Base-by-base conservation (phyloP, 2,888 invertebrate species). In the Nowickia ferox region DNA sequence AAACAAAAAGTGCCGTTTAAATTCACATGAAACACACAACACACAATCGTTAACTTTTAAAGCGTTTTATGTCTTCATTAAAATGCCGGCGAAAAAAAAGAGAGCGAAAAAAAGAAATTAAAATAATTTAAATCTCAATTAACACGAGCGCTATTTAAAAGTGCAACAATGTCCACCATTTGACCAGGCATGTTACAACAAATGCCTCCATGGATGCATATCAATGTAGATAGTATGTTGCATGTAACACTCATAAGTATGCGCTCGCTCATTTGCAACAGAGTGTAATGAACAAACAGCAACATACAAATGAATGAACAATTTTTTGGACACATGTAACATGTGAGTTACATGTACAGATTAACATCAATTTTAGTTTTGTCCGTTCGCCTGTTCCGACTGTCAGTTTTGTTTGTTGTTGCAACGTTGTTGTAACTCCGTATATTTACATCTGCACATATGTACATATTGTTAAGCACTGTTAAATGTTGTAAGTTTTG, bases 311-410 rank as follows among this genome's bases (percentile, higher is more conserved):
- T 81, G 81, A 81, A 75, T 81, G 81, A 77, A 77, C 65, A 83
- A 68, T 78, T 81, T 68, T 66, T 79, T 51, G 69, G 80, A 85
- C 83, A 87, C 80, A 83, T 80, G 83, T 87, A 84, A 77, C 72
- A 83, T 77, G 76, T 83, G 71, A 83, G 86, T 84, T 72, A 87
- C 79, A 87, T 83, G 82, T 77, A 55, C 46, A 83, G 79, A 85
- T 83, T 75, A 76, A 85, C 76, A 87, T 84, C 83, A 84, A 81
- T 84, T 80, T 86, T 71, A 19, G 59, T 80, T 65, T 81, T 84
- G 74, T 61, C 53, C 51, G 63, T 77, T 63, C 19, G 17, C 22
- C 74, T 30, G 38, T 48, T 51, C 57, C 19, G 46, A 17, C 84
- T 78, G 71, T 66, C 85, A 78, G 81, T 46, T 74, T 42, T 59